Percentiles rank a stretch among this genome's conserved stretches.
Conservation (phyloP, 1,140 invertebrate species). For the Mamestra configurata region DNA sequence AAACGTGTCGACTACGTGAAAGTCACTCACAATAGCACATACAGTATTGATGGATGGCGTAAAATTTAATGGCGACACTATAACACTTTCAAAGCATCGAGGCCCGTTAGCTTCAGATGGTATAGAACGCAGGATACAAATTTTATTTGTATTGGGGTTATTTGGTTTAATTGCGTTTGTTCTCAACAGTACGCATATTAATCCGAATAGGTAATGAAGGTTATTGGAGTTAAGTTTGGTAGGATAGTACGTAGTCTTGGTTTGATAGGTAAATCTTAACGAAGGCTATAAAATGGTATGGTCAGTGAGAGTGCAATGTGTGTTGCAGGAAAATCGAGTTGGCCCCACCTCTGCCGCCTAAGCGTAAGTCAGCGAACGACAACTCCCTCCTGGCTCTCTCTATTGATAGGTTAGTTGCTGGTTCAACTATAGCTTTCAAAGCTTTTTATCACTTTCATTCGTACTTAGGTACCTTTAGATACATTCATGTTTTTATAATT, state of each 20-base stretch:
- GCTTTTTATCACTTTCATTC: conserved; percentile 23
- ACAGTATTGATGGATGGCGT: conserved; percentile 41
- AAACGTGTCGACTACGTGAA: conserved; percentile 15
- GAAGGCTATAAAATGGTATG: conserved; percentile 48
- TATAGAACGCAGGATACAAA: background rate
- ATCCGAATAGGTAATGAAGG: background rate
- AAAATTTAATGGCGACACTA: conserved; percentile 39
- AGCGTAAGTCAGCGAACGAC: conserved; percentile 85
- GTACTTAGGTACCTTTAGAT: background rate
- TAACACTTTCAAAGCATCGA: conserved; percentile 35
- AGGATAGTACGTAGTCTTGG: background rate
- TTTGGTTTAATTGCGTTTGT: background rate
- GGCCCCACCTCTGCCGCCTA: conserved; percentile 86
- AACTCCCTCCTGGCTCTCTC: conserved; percentile 82
- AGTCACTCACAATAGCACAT: conserved; percentile 19
- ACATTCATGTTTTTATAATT: background rate
- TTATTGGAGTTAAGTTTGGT: background rate
- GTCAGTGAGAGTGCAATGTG: conserved; percentile 67
- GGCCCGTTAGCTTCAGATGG: conserved; percentile 6
- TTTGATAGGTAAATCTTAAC: background rate
- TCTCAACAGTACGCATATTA: background rate
- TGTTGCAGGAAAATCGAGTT: conserved; percentile 86
- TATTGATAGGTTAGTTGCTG: conserved; percentile 80
- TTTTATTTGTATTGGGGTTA: conserved; percentile 26
- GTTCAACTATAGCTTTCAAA: conserved; percentile 6